Base-by-base conservation (phyloP, 2,797 vertebrate genomes). In the Oreortyx pictus region DNA sequence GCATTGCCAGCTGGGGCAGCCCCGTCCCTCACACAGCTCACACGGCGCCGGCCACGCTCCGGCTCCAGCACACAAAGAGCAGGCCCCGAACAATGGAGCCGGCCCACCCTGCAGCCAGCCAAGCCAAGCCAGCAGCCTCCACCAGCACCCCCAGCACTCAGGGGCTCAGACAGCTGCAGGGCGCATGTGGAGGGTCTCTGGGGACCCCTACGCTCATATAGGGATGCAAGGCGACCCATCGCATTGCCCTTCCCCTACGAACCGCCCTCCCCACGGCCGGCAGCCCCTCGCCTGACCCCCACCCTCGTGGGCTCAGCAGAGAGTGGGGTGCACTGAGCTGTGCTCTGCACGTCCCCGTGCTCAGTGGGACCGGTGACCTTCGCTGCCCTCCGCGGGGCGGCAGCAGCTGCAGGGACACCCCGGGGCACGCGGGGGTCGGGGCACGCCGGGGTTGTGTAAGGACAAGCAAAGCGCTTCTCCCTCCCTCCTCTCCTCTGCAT, bases 31-130 rank as follows among this genome's bases (percentile, higher is more conserved):
- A 22, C 61, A 5, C 31, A 5, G 50, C 68, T 19, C 52, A 8
- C 18, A 4, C 71, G 25, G 72, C 82, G 49, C 16, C 52, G 0
- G 82, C 88, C n/a, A 14, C 1, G 44, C 88, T 65, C 59, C 6
- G 7, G 22, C 90, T 84, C 65, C 20, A 3, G 57, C 23, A 13
- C 93, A 77, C 82, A 84, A 94, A 85, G 62, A 93, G 59, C 54
- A 37, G 62, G 90, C 83, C 90, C 7, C 7, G 73, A 86, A 74
- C 82, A 86, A 94, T 88, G 91, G 79, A 95, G 79, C 72, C 44
- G 9, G 70, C 86, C 64, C 46, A 4, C 70, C 65, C 80, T 13
- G 80, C 86, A 72, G 82, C 76, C 90, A 80, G 72, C 80, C 64
- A 50, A 14, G 52, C 54, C 62, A 17, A 35, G 7, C 91, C 72